phyloP scores from a whole-genome alignment of 1,140 invertebrate genomes.

The Ceratoteleas bidentatus region DNA sequence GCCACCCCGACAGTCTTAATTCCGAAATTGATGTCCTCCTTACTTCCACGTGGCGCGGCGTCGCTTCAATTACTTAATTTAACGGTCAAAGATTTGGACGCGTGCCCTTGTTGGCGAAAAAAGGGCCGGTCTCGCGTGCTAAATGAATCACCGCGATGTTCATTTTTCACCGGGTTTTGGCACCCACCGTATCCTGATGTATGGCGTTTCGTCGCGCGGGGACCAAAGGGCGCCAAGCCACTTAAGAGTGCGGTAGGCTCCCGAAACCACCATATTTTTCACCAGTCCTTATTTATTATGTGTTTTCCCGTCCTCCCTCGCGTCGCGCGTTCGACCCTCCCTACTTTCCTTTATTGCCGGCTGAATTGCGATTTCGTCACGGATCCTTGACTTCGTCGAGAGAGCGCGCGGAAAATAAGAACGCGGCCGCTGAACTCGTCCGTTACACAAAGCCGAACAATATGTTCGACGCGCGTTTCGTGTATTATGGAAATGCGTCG shows the following conservation, averaged over 20 bases:
- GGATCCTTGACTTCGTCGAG: conserved; percentile 73
- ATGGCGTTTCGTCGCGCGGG: conserved; percentile 69
- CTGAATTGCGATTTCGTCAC: conserved; percentile 75
- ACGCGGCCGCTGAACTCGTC: conserved; percentile 49
- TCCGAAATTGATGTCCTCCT: conserved; percentile 21
- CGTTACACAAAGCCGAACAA: conserved; percentile 44
- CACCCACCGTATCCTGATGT: conserved; percentile 69
- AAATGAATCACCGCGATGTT: conserved; percentile 61
- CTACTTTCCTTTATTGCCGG: conserved; percentile 66
- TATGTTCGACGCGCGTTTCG: conserved; percentile 41
- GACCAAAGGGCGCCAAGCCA: conserved; percentile 74
- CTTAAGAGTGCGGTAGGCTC: conserved; percentile 73
- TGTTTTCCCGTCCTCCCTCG: conserved; percentile 64
- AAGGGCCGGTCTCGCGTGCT: conserved; percentile 16
- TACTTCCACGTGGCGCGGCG: conserved; percentile 20
- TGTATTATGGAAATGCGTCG: conserved; percentile 51
- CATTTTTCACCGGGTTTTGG: conserved; percentile 69
- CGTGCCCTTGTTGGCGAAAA: conserved; percentile 40
- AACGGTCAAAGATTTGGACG: conserved; percentile 47
- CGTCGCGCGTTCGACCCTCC: conserved; percentile 51
- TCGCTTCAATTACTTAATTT: conserved; percentile 54
- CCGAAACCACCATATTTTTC: conserved; percentile 75
- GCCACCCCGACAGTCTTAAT: conserved; percentile 6
- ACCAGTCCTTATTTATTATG: conserved; percentile 74
- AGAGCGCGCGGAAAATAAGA: conserved; percentile 45